Evolutionary conservation across 2,888 invertebrate species (phyloP).

Genomic region (Scaptomyza flava): DNA sequence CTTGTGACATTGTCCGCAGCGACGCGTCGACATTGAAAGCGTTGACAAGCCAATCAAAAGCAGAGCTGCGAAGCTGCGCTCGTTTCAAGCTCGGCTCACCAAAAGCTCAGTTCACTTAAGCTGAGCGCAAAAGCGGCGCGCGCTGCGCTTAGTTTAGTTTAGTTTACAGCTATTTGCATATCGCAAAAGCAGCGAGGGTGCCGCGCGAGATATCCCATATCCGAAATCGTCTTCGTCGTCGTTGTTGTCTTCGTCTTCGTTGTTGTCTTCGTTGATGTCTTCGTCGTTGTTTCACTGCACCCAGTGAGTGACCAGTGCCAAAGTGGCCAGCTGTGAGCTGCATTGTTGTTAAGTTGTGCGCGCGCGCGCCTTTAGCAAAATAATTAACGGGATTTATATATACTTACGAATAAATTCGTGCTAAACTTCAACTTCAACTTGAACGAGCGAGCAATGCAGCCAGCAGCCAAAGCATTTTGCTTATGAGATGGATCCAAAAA

Average conservation of each 20-base stretch:
- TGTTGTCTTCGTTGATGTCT: background rate
- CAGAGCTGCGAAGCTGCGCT: constrained; percentile 36
- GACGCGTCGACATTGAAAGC: constrained; percentile 51
- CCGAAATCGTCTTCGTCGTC: constrained; percentile 28
- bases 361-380: constrained; percentile 36
- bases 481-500: constrained; percentile 83
- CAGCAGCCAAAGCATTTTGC: constrained; percentile 54
- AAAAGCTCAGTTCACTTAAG: constrained; percentile 17
- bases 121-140: constrained; percentile 32
- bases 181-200: constrained; percentile 26
- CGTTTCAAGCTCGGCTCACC: background rate
- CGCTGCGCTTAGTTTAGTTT: constrained; percentile 58
- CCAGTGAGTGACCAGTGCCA: constrained; percentile 75
- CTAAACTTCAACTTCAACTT: constrained; percentile 26
- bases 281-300: constrained; percentile 30
- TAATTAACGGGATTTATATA: constrained; percentile 28
- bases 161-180: constrained; percentile 43
- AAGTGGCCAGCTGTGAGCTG: constrained; percentile 41
- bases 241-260: background rate
- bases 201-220: constrained; percentile 24
- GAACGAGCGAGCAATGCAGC: constrained; percentile 62
- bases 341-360: constrained; percentile 33
- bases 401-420: constrained; percentile 50
- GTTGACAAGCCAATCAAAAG: constrained; percentile 55
- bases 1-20: constrained; percentile 79